Evolutionary conservation across 2,113 vertebrate genomes (phyloP).

Genomic region (Microcebus griseorufus): DNA sequence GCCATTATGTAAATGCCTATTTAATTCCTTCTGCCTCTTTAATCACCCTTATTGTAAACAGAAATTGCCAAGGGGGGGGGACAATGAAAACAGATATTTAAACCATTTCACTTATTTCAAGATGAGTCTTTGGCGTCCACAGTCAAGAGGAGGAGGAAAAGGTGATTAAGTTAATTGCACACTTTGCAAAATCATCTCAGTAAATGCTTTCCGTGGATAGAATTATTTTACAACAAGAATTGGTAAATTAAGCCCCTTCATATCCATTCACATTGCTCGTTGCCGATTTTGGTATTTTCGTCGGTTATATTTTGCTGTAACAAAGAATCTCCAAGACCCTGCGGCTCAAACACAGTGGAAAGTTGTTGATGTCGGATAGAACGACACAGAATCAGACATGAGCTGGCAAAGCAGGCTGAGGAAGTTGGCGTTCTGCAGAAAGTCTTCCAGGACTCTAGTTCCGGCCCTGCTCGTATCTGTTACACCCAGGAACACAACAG

Average conservation of each 20-base stretch:
- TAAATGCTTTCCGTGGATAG: constrained; percentile 19
- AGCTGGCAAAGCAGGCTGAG: neutral
- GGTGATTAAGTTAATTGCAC: constrained; percentile 59
- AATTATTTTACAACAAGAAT: neutral
- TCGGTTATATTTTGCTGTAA: too few relatives aligned
- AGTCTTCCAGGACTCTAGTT: neutral
- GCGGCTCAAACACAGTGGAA: neutral
- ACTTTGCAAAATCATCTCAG: constrained; percentile 61
- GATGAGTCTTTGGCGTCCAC: constrained; percentile 54
- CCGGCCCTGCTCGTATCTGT: too few relatives aligned
- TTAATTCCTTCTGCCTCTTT: constrained; percentile 45
- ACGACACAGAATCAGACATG: neutral
- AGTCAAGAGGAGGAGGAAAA: neutral
- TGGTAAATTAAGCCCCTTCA: neutral
- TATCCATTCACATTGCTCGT: neutral
- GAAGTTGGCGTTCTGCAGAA: too few relatives aligned
- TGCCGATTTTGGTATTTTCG: neutral
- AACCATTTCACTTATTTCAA: constrained; percentile 51
- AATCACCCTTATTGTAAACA: constrained; percentile 48
- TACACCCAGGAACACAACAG: neutral
- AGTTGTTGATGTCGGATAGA: neutral
- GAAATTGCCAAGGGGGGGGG: neutral
- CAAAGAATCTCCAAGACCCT: neutral
- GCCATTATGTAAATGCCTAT: constrained; percentile 59
- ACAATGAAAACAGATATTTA: constrained; percentile 34